phyloP scores from a whole-genome alignment of 2,113 vertebrate genomes.

The Elgaria multicarinata region DNA sequence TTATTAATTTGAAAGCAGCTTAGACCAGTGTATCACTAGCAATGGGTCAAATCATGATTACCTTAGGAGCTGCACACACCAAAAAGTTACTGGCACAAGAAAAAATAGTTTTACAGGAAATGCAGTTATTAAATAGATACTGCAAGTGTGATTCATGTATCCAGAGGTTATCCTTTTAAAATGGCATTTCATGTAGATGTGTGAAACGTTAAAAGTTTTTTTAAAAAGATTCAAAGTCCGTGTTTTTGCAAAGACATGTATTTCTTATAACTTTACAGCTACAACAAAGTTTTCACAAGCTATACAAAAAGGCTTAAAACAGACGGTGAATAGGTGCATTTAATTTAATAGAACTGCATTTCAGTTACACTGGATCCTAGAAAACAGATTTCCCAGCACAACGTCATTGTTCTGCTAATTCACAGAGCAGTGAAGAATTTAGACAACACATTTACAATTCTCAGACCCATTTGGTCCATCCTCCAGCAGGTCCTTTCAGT shows the following conservation, averaged over 20 bases:
- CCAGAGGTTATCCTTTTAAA: neutral
- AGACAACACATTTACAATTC: constrained; percentile 66
- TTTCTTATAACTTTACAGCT: constrained; percentile 73
- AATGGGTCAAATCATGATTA: neutral
- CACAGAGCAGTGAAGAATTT: constrained; percentile 82
- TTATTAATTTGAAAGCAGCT: neutral
- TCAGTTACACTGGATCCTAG: constrained; percentile 89
- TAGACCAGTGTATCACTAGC: too few species aligned
- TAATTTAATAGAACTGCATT: constrained; percentile 77
- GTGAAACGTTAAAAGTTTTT: neutral
- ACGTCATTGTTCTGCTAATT: constrained; percentile 86
- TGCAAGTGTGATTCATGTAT: neutral
- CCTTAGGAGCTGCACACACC: too few species aligned
- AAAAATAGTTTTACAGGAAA: neutral
- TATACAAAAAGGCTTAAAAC: constrained; percentile 76
- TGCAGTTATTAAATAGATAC: too few species aligned
- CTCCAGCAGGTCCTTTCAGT: constrained; percentile 40
- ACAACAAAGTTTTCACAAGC: constrained; percentile 74
- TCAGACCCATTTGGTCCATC: constrained; percentile 51
- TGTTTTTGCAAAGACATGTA: constrained; percentile 71
- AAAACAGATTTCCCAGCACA: constrained; percentile 88
- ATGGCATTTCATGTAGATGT: neutral
- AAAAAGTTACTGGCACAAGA: neutral
- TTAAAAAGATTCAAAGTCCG: constrained; percentile 51
- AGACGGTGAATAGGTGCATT: constrained; percentile 69